phyloP scores from a whole-genome alignment of 53 echinoderm and acorn worm species.

The Stichopus horrens region DNA sequence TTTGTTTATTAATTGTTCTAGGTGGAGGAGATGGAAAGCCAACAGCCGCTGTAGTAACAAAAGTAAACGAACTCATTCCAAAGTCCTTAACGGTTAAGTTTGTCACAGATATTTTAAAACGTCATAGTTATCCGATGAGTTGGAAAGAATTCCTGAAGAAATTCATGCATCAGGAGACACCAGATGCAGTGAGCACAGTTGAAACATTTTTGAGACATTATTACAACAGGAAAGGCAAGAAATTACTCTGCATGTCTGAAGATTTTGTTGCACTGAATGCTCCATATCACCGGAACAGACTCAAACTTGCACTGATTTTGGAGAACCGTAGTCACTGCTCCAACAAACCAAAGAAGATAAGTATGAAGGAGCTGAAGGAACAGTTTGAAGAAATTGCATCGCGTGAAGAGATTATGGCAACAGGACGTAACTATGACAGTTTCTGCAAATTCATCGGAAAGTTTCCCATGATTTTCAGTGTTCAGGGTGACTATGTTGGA shows the following conservation, averaged over 20 bases:
- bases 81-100: background rate
- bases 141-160: slow-evolving; percentile 13
- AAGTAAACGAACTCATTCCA: background rate
- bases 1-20: no score
- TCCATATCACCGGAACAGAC: background rate
- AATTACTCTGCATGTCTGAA: background rate
- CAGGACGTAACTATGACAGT: background rate
- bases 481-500: background rate
- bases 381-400: slow-evolving; percentile 39
- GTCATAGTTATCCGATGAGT: slow-evolving; percentile 7
- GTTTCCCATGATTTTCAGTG: background rate
- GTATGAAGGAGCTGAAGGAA: slow-evolving; percentile 1
- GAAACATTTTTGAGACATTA: background rate
- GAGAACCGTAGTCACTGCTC: background rate
- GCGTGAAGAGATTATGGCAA: background rate
- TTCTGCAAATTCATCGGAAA: background rate
- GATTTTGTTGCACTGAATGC: slow-evolving; percentile 28
- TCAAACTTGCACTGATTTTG: slow-evolving; percentile 29
- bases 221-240: background rate
- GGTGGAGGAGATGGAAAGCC: background rate
- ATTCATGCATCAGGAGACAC: background rate
- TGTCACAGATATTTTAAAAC: background rate
- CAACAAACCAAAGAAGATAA: background rate
- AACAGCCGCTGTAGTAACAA: background rate
- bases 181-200: background rate